Conservation (phyloP, 1,140 invertebrate species). For the Aphelinus atriplicis region DNA sequence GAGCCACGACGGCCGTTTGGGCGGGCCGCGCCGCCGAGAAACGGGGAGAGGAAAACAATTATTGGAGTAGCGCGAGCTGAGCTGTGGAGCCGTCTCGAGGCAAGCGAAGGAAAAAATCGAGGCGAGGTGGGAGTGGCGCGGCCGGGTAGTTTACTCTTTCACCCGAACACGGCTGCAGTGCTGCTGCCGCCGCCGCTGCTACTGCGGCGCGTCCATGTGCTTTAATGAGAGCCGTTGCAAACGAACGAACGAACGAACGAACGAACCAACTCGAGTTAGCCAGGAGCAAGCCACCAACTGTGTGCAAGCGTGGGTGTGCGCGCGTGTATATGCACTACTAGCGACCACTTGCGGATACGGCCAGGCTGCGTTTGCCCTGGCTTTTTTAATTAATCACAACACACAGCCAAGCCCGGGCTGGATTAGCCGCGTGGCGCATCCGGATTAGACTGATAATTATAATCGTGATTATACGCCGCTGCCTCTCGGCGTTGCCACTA, state of each 20-base stretch:
- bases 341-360: background rate
- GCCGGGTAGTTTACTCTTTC: slow-evolving; percentile 60
- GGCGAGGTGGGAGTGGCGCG: slow-evolving; percentile 19
- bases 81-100: too few species aligned
- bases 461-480: slow-evolving; percentile 36
- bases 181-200: background rate
- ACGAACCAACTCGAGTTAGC: background rate
- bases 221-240: slow-evolving; percentile 60
- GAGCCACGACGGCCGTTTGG: background rate
- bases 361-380: background rate
- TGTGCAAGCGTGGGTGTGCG: background rate
- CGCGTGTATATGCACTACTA: background rate
- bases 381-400: slow-evolving; percentile 60
- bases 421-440: slow-evolving; percentile 44
- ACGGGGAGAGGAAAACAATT: slow-evolving; percentile 25
- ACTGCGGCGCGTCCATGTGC: slow-evolving; percentile 41
- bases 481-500: slow-evolving; percentile 28
- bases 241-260: slow-evolving; percentile 39
- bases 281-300: slow-evolving; percentile 34
- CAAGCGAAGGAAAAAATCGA: background rate
- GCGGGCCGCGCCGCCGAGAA: background rate
- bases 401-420: slow-evolving; percentile 43
- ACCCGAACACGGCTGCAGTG: slow-evolving; percentile 43
- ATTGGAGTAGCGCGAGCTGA: slow-evolving; percentile 10
- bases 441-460: slow-evolving; percentile 47